Percentiles rank a stretch among this genome's conserved stretches.
phyloP scores from a whole-genome alignment of 2,888 invertebrate genomes.

The Cosmorhoe ocellata region DNA sequence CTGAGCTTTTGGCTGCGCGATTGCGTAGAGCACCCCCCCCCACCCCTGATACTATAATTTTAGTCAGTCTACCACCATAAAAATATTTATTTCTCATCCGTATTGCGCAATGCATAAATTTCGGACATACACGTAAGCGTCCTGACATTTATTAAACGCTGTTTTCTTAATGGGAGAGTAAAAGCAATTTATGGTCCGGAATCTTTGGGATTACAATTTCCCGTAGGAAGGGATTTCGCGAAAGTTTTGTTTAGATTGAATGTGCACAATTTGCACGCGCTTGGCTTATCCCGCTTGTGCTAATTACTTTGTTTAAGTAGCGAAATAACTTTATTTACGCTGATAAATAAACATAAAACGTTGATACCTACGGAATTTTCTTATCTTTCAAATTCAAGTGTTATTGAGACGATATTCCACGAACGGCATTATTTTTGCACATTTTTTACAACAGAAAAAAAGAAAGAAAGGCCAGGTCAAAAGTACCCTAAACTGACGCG shows the following conservation, averaged over 20 bases:
- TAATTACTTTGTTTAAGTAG: slow-evolving; percentile 11
- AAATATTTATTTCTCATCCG: slow-evolving; percentile 65
- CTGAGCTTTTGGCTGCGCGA: slow-evolving; percentile 56
- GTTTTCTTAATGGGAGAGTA: slow-evolving; percentile 19
- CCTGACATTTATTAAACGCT: slow-evolving; percentile 20
- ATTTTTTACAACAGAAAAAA: too few relatives aligned
- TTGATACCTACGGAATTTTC: too few relatives aligned
- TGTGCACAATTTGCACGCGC: slow-evolving; percentile 17
- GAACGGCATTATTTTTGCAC: too few relatives aligned
- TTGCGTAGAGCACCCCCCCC: slow-evolving; percentile 45
- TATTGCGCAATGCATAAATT: slow-evolving; percentile 73
- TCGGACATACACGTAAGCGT: slow-evolving; percentile 39
- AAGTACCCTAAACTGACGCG: too few relatives aligned
- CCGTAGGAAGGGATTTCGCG: slow-evolving; percentile 12
- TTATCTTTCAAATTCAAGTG: too few relatives aligned
- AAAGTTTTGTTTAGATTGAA: slow-evolving; percentile 21
- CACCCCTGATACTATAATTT: slow-evolving; percentile 51
- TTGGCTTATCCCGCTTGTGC: slow-evolving; percentile 4
- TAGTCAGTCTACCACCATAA: slow-evolving; percentile 60
- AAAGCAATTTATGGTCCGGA: slow-evolving; percentile 12
- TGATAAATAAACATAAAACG: background rate
- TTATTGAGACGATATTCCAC: too few relatives aligned
- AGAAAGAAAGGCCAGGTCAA: too few relatives aligned
- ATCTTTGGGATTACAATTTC: slow-evolving; percentile 13
- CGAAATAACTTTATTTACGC: slow-evolving; percentile 2